Evolutionary conservation across 2,113 vertebrate genomes (phyloP), one percentile per base, ranked within the genome.

Genomic region (Melanerpes aurifrons): DNA sequence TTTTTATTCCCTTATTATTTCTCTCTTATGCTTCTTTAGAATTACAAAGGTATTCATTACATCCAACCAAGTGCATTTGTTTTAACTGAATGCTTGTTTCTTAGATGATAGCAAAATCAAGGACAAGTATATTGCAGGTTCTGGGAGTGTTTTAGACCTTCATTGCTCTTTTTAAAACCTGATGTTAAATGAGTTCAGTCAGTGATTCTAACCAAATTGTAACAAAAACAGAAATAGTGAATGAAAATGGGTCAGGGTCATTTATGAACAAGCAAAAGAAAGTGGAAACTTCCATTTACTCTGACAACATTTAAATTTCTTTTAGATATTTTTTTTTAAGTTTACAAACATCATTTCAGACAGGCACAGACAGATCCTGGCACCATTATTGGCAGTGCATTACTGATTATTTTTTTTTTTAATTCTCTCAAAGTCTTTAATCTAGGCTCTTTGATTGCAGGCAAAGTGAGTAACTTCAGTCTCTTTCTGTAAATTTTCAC

Each of bases 391-490:
- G 47, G 20, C 35, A 78, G 6, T 24, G 28, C 7, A 48, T 19
- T 9, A 10, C 18, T 20, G 48, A 50, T 50, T 24, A 0, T 56
- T n/a, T 37, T 63, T 72, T 40, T 40, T 40, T 40, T 40, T 40
- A 40, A 2, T 37, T 72, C 13, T 66, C 6, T 66, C 45, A 79
- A 14, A 21, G 32, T 32, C 15, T 82, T 31, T 70, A 7, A 43
- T 20, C 19, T 40, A 10, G 32, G 11, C 3, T 66, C 1, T 84
- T 21, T 59, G 35, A 43, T 18, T 63, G 9, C 7, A 85, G 24
- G 6, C 10, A 35, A 66, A 66, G 28, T 2, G 0, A 79, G 63
- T 56, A 72, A 3, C 8, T 58, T 85, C 2, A 0, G 7, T 29
- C 56, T 43, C 7, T 63, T 92, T 53, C 43, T 53, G 22, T 25